Evolutionary conservation across 2,113 vertebrate species (phyloP).

Genomic region (Notiomystis cincta): DNA sequence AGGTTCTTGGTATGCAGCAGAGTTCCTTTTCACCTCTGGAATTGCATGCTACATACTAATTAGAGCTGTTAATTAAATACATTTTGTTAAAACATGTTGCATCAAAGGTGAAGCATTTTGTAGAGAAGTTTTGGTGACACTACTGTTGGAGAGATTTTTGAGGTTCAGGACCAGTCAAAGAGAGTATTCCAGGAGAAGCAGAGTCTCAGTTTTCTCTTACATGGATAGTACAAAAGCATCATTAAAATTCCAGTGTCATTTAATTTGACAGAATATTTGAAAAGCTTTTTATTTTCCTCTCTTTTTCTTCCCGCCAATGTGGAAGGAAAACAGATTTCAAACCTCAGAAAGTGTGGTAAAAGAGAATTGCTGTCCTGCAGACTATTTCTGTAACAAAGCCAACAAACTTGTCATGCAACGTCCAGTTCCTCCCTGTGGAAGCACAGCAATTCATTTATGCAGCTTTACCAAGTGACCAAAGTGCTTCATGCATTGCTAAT

Average conservation of each 20-base stretch:
- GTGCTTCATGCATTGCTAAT: background rate
- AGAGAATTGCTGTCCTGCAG: background rate
- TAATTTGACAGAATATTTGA: background rate
- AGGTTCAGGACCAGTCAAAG: background rate
- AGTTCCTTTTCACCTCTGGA: constrained; percentile 26
- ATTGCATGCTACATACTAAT: background rate
- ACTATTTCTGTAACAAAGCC: background rate
- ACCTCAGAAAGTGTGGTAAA: background rate
- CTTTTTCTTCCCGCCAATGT: background rate
- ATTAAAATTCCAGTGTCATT: background rate
- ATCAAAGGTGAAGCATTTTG: background rate
- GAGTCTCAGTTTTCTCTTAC: background rate
- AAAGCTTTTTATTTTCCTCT: background rate
- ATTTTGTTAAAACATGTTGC: background rate
- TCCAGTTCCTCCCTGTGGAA: background rate
- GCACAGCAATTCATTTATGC: background rate
- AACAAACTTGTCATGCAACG: background rate
- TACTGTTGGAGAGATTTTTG: background rate
- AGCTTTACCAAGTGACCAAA: background rate
- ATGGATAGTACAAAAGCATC: background rate
- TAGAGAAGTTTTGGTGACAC: background rate
- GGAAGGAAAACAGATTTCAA: background rate
- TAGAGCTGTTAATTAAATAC: background rate
- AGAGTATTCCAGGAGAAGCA: background rate
- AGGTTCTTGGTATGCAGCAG: background rate